Conservation (phyloP, 1,140 invertebrate species). For the Caerostris extrusa region DNA sequence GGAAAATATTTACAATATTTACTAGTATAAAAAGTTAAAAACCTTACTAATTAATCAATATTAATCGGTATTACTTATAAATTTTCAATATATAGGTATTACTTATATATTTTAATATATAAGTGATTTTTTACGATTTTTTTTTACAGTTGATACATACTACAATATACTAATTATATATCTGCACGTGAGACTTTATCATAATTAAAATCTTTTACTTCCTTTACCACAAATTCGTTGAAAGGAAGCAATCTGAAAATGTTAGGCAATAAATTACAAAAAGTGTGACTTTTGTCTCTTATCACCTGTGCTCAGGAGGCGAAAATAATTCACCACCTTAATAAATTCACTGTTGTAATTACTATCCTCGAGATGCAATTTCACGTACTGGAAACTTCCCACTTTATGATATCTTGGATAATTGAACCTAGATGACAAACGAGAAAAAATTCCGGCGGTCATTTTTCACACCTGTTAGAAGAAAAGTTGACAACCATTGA, state of each 20-base stretch:
- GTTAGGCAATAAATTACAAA: neutral
- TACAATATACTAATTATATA: too few relatives aligned
- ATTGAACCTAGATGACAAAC: conserved; percentile 43
- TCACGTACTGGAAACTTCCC: conserved; percentile 10
- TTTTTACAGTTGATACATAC: too few relatives aligned
- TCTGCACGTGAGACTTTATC: too few relatives aligned
- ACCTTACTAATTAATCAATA: too few relatives aligned
- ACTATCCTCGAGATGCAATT: neutral
- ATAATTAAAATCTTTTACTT: too few relatives aligned
- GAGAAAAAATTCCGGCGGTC: conserved; percentile 17
- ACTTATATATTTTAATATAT: neutral
- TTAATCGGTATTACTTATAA: neutral
- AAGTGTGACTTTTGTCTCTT: neutral
- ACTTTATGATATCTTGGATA: conserved; percentile 8
- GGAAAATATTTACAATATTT: too few relatives aligned
- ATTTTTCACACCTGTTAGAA: conserved; percentile 57
- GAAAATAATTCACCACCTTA: neutral
- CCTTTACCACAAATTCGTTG: too few relatives aligned
- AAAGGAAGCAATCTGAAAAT: neutral
- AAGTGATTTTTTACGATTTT: too few relatives aligned
- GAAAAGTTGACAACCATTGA: conserved; percentile 28
- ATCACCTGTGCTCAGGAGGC: neutral
- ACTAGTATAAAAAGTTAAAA: too few relatives aligned
- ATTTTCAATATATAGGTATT: neutral
- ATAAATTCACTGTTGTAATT: conserved; percentile 44